A percentile compares a stretch with the other conserved stretches of the same genome.
phyloP scores from a whole-genome alignment of 2,888 invertebrate species.

The Pediacus dermestoides region DNA sequence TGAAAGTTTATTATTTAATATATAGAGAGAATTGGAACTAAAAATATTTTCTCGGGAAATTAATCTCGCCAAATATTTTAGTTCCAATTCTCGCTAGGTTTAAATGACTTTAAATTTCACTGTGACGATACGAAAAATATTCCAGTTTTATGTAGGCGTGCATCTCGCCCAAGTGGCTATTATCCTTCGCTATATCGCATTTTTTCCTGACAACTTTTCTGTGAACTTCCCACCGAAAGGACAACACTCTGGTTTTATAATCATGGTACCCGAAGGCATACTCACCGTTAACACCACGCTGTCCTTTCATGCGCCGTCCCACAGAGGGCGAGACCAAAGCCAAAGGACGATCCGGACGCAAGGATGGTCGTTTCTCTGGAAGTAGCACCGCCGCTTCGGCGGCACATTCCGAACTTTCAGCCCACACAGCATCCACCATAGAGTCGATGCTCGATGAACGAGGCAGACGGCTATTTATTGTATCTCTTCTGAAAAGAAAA shows the following conservation, averaged over 20 bases:
- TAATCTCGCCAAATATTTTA: too few species aligned
- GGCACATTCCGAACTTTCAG: conserved; percentile 49
- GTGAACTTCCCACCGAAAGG: conserved; percentile 7
- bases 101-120: too few species aligned
- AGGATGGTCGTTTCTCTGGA: conserved; percentile 44
- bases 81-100: too few species aligned
- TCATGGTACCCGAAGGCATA: too few species aligned
- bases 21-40: too few species aligned
- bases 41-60: too few species aligned
- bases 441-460: conserved; percentile 80
- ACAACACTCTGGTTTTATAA: conserved; percentile 9
- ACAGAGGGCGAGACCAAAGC: conserved; percentile 72
- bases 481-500: conserved; percentile 52
- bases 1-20: too few species aligned
- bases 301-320: conserved; percentile 71
- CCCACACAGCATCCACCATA: conserved; percentile 69
- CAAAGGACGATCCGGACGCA: conserved; percentile 53
- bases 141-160: too few species aligned
- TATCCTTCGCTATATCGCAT: too few species aligned
- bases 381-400: conserved; percentile 41
- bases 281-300: conserved; percentile 72
- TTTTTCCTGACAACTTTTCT: conserved; percentile 1
- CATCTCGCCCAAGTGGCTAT: too few species aligned
- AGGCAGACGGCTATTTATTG: conserved; percentile 55
- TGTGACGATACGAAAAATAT: too few species aligned